These are phyloP conservation scores for Theristus sp. DNA, from an alignment of 2,888 invertebrate genomes.

Conservation along the genomic window DNA sequence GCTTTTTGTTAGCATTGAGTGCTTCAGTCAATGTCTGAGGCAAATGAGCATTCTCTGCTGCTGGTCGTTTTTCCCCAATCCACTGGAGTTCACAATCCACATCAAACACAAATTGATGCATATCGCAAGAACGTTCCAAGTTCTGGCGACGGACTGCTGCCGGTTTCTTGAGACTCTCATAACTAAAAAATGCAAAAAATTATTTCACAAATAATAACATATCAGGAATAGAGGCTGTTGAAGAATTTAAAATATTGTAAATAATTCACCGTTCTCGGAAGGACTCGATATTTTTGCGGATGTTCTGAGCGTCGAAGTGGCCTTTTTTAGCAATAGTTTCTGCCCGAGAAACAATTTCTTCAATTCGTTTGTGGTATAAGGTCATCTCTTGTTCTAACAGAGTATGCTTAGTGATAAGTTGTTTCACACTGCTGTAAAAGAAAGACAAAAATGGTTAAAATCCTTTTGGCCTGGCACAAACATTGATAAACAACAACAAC, in stretches of 20 bases:
- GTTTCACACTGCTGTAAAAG: constrained; percentile 29
- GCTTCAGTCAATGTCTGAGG: constrained; percentile 77
- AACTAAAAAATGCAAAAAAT: constrained; percentile 27
- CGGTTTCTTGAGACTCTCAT: constrained; percentile 52
- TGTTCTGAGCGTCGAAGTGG: constrained; percentile 77
- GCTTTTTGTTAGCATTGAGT: constrained; percentile 74
- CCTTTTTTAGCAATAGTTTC: constrained; percentile 77
- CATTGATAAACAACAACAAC: too few relatives aligned
- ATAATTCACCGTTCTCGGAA: too few relatives aligned
- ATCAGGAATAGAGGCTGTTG: too few relatives aligned
- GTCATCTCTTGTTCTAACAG: constrained; percentile 62
- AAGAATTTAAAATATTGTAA: too few relatives aligned
- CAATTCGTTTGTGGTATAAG: constrained; percentile 61
- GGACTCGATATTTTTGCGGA: constrained; percentile 37
- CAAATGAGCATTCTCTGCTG: constrained; percentile 49
- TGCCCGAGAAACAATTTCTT: constrained; percentile 50
- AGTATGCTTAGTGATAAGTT: constrained; percentile 10
- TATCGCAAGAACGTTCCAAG: constrained; percentile 66
- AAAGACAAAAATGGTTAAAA: not conserved
- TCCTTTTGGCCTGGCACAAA: too few relatives aligned
- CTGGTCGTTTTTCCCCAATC: constrained; percentile 71
- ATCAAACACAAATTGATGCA: constrained; percentile 82
- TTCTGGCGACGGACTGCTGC: constrained; percentile 51
- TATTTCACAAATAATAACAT: not conserved
- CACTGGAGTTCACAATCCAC: constrained; percentile 79